Evolutionary conservation across 2,797 vertebrate species (phyloP).

Genomic region (Danio kyathit): DNA sequence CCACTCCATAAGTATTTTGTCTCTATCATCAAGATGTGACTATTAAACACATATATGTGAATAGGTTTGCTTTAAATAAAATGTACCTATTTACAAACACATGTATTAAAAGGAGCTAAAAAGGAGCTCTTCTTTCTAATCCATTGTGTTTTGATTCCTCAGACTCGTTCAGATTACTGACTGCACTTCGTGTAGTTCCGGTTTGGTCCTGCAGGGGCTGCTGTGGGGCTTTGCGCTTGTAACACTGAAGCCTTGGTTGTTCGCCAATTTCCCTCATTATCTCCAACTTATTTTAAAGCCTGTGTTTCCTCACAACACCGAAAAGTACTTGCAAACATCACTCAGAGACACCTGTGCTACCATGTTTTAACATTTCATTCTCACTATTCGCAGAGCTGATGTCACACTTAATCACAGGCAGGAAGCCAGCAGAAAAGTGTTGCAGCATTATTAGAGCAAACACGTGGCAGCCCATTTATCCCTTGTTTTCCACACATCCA

Average conservation of each 20-base stretch:
- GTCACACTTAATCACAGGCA: slow-evolving; percentile 35
- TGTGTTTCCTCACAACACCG: neutral
- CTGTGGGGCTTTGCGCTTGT: slow-evolving; percentile 60
- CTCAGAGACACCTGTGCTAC: slow-evolving; percentile 28
- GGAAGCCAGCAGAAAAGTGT: slow-evolving; percentile 20
- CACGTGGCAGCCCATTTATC: slow-evolving; percentile 26
- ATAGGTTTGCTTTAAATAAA: neutral
- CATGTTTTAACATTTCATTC: slow-evolving; percentile 12
- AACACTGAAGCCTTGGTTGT: neutral
- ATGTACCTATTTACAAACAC: neutral
- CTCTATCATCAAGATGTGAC: neutral
- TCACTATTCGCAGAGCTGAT: slow-evolving; percentile 10
- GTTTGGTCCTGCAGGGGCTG: slow-evolving; percentile 66
- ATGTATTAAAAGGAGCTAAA: neutral
- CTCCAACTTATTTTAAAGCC: slow-evolving; percentile 20
- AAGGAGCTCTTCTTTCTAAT: neutral
- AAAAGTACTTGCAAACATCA: slow-evolving; percentile 25
- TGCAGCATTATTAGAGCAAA: slow-evolving; percentile 27
- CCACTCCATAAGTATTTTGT: neutral
- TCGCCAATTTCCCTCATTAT: slow-evolving; percentile 25
- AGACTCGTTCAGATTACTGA: too few relatives aligned
- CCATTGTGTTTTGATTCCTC: neutral
- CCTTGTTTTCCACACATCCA: slow-evolving; percentile 33
- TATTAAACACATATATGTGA: too few relatives aligned
- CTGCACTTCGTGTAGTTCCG: slow-evolving; percentile 24